Base-by-base conservation (phyloP, 2,113 vertebrate genomes). In the Leuciscus idus region DNA sequence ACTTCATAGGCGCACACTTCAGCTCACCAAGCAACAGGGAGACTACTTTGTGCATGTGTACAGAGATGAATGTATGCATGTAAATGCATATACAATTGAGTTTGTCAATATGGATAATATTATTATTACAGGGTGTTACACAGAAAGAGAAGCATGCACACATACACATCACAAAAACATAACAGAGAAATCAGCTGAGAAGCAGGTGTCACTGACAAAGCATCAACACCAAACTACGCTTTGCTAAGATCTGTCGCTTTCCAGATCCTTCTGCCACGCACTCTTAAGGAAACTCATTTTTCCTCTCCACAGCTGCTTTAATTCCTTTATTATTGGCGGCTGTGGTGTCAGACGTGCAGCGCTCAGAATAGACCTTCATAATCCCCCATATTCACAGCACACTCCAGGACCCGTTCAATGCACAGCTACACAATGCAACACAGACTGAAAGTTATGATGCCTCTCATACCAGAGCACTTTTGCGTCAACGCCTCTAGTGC, bases 321-420 rank as follows among this genome's bases (percentile, higher is more conserved):
- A 87, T 88, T 90, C 73, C 85, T 88, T 91, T 91, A 91, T 87
- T 87, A 89, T 91, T 90, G 87, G 87, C 81, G 87, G 89, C 78
- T 86, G 75, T 72, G 85, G 88, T 88, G 90, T 89, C 89, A 83
- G 86, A 72, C 80, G 68, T 83, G 68, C 43, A 48, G 68, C 17
- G 70, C 89, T 89, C 83, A 87, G 90, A 90, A 91, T 90, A 91
- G 88, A 90, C 83, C 77, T 48, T 84, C 89, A 83, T 73, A 64
- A 79, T 80, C 68, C 82, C 82, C 74, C 66, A 81, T 81, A 70
- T 86, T 83, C 84, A 64, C 85, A 39, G 30, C 81, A 85, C 83
- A 59, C 76, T 88, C 10, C 78, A 79, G 86, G 84, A 87, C 30
- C 39, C 11, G 62, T 64, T 82, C 80, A 68, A 82, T 82, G 80